Evolutionary conservation across 2,113 vertebrate species (phyloP), one percentile per base, ranked within the genome.

Genomic region (Etheostoma cragini): DNA sequence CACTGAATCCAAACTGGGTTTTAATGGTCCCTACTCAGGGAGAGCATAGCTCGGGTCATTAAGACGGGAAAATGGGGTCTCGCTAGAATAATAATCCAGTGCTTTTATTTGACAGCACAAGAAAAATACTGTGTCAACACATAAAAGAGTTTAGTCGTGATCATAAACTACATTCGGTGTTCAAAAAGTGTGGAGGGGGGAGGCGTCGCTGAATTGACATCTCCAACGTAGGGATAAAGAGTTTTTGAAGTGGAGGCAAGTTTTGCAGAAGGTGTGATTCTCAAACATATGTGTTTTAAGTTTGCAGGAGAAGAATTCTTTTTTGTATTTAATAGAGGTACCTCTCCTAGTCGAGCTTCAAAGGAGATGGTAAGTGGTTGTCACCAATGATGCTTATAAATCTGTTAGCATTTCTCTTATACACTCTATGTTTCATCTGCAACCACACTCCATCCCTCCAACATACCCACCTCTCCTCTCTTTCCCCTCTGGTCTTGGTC

Each of bases 51-150:
- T 84, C 10, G 86, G 92, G 91, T 94, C 92, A 93, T 88, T 93
- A 87, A 81, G 90, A 88, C 60, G 65, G 91, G 91, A 93, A 92
- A 88, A 88, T 63, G 86, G 86, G 92, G 93, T 94, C 68, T 54
- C 35, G 14, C 87, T 89, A 89, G 50, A 92, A 94, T 88, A 93
- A 95, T 91, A 95, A 93, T 91, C 81, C 52, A 61, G 33, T 13
- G 81, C 89, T 90, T 94, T 95, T 90, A 93, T 95, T 92, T 93
- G 92, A 94, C 92, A 93, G 89, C 81, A 50, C 77, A 87, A 93
- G 91, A 94, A 93, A 92, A 94, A 94, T 92, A 94, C 89, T 89
- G 90, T 92, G 89, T 92, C 87, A 87, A 91, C 91, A 84, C 88
- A 86, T 92, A 84, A 91, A 91, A 91, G 85, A 89, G 83, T 86